phyloP scores from a whole-genome alignment of 2,797 vertebrate species.

The Mormyrops attenuatus region DNA sequence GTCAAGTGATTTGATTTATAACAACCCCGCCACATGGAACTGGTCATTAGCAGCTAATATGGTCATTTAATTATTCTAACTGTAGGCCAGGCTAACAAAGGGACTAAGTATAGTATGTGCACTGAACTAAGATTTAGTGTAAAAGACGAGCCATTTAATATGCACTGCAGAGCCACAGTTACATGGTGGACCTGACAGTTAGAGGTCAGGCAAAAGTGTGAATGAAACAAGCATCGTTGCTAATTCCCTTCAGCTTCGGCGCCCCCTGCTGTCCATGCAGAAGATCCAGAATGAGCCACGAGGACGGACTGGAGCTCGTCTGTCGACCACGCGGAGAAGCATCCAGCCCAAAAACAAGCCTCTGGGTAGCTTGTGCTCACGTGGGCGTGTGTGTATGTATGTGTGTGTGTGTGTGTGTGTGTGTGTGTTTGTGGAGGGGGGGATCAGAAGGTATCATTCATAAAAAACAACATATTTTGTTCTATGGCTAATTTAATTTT shows the following conservation, averaged over 20 bases:
- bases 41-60: background rate
- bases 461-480: background rate
- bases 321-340: constrained; percentile 90
- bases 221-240: background rate
- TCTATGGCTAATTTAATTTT: background rate
- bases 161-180: background rate
- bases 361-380: constrained; percentile 60
- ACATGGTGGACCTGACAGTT: background rate
- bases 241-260: constrained; percentile 70
- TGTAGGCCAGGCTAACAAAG: background rate
- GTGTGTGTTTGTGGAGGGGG: background rate
- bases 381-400: constrained; percentile 15
- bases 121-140: background rate
- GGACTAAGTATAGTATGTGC: background rate
- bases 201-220: background rate
- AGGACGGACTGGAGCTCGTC: constrained; percentile 76
- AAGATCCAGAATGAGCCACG: constrained; percentile 79
- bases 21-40: background rate
- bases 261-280: constrained; percentile 88
- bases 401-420: background rate
- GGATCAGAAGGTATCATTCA: background rate
- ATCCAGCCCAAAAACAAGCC: constrained; percentile 90
- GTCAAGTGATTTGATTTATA: background rate
- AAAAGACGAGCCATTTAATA: background rate
- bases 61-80: background rate